Evolutionary conservation across 2,113 vertebrate species (phyloP).

Genomic region (Turdus rufiventris): DNA sequence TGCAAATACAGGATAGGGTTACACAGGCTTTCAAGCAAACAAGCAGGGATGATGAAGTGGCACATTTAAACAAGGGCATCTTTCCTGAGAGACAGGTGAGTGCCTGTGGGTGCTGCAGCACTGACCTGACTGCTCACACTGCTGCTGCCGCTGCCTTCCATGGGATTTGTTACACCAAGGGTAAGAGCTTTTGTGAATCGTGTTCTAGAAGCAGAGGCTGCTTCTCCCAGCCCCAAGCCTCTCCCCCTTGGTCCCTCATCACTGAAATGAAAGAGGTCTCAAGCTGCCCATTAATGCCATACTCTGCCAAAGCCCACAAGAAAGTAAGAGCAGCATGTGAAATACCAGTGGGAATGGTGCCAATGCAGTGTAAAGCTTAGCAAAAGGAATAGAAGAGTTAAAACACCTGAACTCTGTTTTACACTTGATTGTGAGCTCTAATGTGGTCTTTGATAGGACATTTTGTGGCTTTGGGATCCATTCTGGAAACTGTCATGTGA

Average conservation of each 20-base stretch:
- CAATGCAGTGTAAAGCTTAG: neutral
- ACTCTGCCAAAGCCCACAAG: neutral
- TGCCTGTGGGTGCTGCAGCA: rapidly evolving
- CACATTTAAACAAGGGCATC: neutral
- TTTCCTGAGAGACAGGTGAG: neutral
- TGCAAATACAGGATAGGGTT: neutral
- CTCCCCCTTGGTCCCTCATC: neutral
- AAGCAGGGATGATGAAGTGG: neutral
- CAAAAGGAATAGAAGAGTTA: neutral
- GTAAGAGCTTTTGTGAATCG: neutral
- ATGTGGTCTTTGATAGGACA: neutral
- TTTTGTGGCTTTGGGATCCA: neutral
- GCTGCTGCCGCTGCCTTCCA: neutral
- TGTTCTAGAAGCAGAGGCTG: neutral
- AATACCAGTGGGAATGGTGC: neutral
- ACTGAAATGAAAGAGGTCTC: neutral
- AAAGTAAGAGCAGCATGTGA: neutral
- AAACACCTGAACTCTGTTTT: neutral
- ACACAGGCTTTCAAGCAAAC: neutral
- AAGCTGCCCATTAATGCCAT: neutral
- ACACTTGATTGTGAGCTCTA: neutral
- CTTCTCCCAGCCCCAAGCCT: neutral
- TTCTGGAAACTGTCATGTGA: neutral
- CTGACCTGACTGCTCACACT: neutral
- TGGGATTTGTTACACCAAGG: neutral